phyloP scores from a whole-genome alignment of 2,113 vertebrate species.

The Dipodomys ordii region DNA sequence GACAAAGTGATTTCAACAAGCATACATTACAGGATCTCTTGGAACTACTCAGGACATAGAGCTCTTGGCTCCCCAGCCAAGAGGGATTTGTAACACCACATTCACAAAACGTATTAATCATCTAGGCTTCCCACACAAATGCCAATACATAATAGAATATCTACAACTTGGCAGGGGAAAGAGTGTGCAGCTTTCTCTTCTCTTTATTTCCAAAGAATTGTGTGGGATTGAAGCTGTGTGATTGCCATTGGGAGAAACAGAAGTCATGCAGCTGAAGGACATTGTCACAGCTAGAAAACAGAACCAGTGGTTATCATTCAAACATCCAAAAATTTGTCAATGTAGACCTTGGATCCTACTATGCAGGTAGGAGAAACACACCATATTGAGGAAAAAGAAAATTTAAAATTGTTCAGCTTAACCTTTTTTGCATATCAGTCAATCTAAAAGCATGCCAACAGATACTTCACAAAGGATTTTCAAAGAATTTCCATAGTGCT shows the following conservation, averaged over 20 bases:
- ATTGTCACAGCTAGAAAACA: not conserved
- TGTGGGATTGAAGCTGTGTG: not conserved
- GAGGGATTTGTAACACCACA: slow-evolving; percentile 46
- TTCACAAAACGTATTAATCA: not conserved
- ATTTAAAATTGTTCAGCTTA: not conserved
- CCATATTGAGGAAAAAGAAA: not conserved
- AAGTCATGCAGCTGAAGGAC: not conserved
- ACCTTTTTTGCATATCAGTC: not conserved
- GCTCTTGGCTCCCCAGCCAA: not conserved
- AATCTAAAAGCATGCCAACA: not conserved
- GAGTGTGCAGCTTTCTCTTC: not conserved
- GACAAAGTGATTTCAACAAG: not conserved
- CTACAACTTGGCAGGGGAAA: not conserved
- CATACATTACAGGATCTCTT: not conserved
- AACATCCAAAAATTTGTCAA: not conserved
- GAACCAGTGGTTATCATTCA: not conserved
- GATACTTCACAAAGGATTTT: not conserved
- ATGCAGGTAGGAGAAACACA: not conserved
- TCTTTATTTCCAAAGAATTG: slow-evolving; percentile 33
- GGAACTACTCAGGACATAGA: slow-evolving; percentile 23
- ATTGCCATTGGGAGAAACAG: not conserved
- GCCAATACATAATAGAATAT: slow-evolving; percentile 9
- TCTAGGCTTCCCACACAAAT: not conserved
- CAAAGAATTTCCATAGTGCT: not conserved
- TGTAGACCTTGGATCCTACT: not conserved